Conservation (phyloP, 2,888 invertebrate species). For the Euplagia quadripunctaria region DNA sequence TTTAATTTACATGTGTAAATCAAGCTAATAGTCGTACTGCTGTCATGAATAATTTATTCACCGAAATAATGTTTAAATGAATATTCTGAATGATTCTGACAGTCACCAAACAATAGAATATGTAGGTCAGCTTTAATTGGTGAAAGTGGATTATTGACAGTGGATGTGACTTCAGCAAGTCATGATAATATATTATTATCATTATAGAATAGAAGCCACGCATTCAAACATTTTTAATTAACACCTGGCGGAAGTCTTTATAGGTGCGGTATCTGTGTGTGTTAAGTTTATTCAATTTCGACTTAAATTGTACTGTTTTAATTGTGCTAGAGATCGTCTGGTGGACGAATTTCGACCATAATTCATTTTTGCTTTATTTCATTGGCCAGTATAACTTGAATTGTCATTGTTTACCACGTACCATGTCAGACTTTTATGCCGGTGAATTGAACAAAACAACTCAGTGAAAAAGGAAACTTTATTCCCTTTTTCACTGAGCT, state of each 20-base stretch:
- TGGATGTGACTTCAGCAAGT: conserved; percentile 30
- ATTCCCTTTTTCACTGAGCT: too few species aligned
- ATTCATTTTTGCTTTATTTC: too few species aligned
- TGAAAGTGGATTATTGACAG: conserved; percentile 57
- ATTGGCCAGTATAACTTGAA: too few species aligned
- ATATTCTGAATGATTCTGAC: conserved; percentile 40
- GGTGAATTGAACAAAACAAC: too few species aligned
- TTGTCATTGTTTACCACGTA: too few species aligned
- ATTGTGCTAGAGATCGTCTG: too few species aligned
- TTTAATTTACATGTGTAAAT: conserved; percentile 47
- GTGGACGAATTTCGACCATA: too few species aligned
- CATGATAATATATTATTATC: conserved; percentile 34
- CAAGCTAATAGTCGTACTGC: conserved; percentile 46
- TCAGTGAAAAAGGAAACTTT: too few species aligned
- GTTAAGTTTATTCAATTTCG: conserved; percentile 17
- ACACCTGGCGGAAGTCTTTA: conserved; percentile 28
- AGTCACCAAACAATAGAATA: conserved; percentile 56
- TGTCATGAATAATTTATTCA: conserved; percentile 48
- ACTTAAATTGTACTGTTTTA: too few species aligned
- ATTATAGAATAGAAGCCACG: background rate
- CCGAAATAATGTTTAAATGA: conserved; percentile 45
- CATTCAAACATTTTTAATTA: background rate
- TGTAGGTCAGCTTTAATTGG: conserved; percentile 54
- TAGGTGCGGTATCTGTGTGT: background rate
- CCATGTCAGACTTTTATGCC: too few species aligned